Conservation (phyloP, 2,797 vertebrate species). For the Salmo trutta region DNA sequence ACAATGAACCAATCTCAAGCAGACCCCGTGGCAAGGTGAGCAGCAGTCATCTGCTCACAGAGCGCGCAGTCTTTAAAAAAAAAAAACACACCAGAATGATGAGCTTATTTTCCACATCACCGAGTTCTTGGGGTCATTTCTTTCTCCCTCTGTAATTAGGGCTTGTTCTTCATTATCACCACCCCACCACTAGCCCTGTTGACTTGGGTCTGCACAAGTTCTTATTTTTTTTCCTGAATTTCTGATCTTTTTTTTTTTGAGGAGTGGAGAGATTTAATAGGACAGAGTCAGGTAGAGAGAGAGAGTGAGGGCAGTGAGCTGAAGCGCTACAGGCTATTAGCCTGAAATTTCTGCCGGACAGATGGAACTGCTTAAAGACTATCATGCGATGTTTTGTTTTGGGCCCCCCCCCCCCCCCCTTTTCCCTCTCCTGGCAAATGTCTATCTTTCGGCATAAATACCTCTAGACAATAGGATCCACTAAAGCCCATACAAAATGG, state of each 20-base stretch:
- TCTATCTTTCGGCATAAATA: slow-evolving; percentile 59
- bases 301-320: slow-evolving; percentile 79
- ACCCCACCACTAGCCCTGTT: slow-evolving; percentile 36
- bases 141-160: slow-evolving; percentile 64
- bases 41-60: slow-evolving; percentile 90
- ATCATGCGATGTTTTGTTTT: slow-evolving; percentile 86
- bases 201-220: slow-evolving; percentile 59
- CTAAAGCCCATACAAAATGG: slow-evolving; percentile 18
- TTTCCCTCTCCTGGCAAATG: slow-evolving; percentile 40
- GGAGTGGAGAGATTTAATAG: slow-evolving; percentile 91
- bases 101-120: slow-evolving; percentile 83
- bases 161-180: slow-evolving; percentile 48
- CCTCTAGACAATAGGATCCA: slow-evolving; percentile 42
- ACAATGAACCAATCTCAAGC: slow-evolving; percentile 99
- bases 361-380: slow-evolving; percentile 97
- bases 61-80: slow-evolving; percentile 79
- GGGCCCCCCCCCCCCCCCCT: slow-evolving; percentile 64
- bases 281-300: slow-evolving; percentile 94
- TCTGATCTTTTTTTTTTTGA: slow-evolving; percentile 64
- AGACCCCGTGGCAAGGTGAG: slow-evolving; percentile 99
- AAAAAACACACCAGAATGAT: slow-evolving; percentile 78
- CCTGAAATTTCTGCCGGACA: slow-evolving; percentile 93
- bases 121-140: slow-evolving; percentile 78
- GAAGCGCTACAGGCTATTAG: slow-evolving; percentile 92
- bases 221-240: slow-evolving; percentile 61